Evolutionary conservation across 2,888 invertebrate genomes (phyloP).

Genomic region (Parnassius mnemosyne): DNA sequence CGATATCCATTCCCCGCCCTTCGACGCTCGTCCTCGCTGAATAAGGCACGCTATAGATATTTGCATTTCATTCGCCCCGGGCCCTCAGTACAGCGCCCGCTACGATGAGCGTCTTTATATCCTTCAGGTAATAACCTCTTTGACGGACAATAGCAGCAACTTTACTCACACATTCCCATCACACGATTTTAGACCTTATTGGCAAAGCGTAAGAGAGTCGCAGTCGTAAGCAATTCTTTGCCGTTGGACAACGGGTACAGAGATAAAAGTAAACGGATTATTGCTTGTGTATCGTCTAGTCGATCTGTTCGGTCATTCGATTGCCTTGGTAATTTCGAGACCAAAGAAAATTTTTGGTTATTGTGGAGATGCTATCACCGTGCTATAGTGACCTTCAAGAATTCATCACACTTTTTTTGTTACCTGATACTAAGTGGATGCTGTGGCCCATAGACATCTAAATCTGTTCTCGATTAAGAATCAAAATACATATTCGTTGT

Average conservation of each 20-base stretch:
- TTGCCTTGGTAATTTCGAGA: conserved; percentile 17
- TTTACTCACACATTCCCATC: conserved; percentile 2
- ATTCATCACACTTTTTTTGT: too few relatives aligned
- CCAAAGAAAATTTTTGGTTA: conserved; percentile 1
- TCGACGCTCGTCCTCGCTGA: conserved; percentile 30
- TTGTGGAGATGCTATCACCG: too few relatives aligned
- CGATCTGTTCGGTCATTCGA: conserved; percentile 53
- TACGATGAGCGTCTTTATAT: conserved; percentile 53
- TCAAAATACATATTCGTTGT: too few relatives aligned
- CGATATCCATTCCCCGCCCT: conserved; percentile 31
- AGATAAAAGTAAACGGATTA: conserved; percentile 79
- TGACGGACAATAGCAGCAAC: conserved; percentile 58
- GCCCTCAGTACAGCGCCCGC: conserved; percentile 41
- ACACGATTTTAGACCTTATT: conserved; percentile 35
- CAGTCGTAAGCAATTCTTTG: conserved; percentile 35
- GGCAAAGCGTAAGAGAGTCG: conserved; percentile 26
- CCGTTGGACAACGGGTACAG: conserved; percentile 56
- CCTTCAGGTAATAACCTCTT: conserved; percentile 79
- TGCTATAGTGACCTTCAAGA: too few relatives aligned
- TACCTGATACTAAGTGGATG: too few relatives aligned
- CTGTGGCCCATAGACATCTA: too few relatives aligned
- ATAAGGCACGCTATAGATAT: conserved; percentile 52
- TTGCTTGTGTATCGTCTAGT: conserved; percentile 65
- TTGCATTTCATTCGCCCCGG: conserved; percentile 74
- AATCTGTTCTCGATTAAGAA: too few relatives aligned